A percentile compares a stretch with the other conserved stretches of the same genome.
These are phyloP conservation scores for Autographa gamma DNA, from an alignment of 2,888 invertebrate species.

Conservation along the genomic window DNA sequence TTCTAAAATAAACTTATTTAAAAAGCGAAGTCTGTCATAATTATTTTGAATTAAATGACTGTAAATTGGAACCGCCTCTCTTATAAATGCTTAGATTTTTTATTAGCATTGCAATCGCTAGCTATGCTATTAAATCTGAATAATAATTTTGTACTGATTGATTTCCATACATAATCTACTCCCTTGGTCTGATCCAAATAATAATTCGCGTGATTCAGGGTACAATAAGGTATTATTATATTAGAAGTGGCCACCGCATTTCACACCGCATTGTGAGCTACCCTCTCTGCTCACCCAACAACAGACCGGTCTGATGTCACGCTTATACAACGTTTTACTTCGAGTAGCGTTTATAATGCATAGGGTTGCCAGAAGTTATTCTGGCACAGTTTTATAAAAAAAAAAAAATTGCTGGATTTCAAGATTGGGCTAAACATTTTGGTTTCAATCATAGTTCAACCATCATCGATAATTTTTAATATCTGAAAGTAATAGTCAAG, in stretches of 20 bases:
- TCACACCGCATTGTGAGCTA: constrained; percentile 50
- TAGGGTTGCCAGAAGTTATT: constrained; percentile 41
- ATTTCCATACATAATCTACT: not conserved
- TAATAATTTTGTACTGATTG: not conserved
- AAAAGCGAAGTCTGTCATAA: too few relatives aligned
- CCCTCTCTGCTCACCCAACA: constrained; percentile 52
- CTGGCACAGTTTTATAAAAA: not conserved
- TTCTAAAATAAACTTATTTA: too few relatives aligned
- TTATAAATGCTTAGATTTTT: too few relatives aligned
- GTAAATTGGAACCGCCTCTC: too few relatives aligned
- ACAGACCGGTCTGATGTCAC: constrained; percentile 49
- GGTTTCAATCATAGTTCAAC: too few relatives aligned
- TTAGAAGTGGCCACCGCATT: constrained; percentile 52
- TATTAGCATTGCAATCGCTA: too few relatives aligned
- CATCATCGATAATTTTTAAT: too few relatives aligned
- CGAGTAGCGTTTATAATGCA: constrained; percentile 53
- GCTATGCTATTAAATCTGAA: not conserved
- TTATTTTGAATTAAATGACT: too few relatives aligned
- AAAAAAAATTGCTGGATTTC: too few relatives aligned
- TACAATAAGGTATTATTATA: constrained; percentile 48
- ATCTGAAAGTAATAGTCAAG: too few relatives aligned
- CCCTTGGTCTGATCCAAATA: constrained; percentile 10
- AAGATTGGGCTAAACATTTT: too few relatives aligned
- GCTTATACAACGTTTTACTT: constrained; percentile 50
- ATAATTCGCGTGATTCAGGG: constrained; percentile 10